Evolutionary conservation across 2,797 vertebrate species (phyloP), one percentile per base, ranked within the genome.

Genomic region (Babyrousa celebensis): DNA sequence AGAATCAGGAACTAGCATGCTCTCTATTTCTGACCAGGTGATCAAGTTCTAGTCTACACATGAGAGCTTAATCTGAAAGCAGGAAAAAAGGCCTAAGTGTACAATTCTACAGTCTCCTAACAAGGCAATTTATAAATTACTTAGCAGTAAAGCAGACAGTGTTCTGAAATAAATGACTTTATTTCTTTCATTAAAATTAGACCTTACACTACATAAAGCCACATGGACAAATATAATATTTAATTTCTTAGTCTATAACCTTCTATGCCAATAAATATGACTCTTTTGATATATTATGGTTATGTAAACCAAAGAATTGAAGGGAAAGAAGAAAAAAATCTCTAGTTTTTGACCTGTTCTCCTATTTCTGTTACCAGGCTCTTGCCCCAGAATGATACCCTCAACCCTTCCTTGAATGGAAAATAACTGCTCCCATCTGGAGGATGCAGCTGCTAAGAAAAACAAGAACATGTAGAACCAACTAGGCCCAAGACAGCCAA

Each of bases 231-330:
- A 91, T 25, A 58, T 20, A 67, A 48, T 90, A 89, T 78, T 95
- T 68, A 95, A 56, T 23, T 93, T 70, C 11, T 72, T n/a, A 54
- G 3, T 85, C 20, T 48, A 36, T 67, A 72, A 79, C 8, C 8
- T 94, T 82, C 25, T 40, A 15, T 27, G 36, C 11, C 20, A 32
- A 60, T 82, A 82, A 91, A 58, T 32, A 93, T 87, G 36, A 87
- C 4, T 77, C 3, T 36, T 93, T 94, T 82, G 27, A 94, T 89
- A 65, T 5, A 1, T 91, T 87, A 84, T 75, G 25, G 10, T 71
- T 91, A 90, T 25, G 23, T 52, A 96, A 95, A 68, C 2, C 10
- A 95, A 92, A 86, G 23, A 89, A 91, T 12, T 58, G 65, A 95
- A 95, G 9, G 65, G 32, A 68, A 77, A 67, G 16, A 11, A 72